phyloP scores from a whole-genome alignment of 2,888 invertebrate species.

The Ceratothoa steindachneri region DNA sequence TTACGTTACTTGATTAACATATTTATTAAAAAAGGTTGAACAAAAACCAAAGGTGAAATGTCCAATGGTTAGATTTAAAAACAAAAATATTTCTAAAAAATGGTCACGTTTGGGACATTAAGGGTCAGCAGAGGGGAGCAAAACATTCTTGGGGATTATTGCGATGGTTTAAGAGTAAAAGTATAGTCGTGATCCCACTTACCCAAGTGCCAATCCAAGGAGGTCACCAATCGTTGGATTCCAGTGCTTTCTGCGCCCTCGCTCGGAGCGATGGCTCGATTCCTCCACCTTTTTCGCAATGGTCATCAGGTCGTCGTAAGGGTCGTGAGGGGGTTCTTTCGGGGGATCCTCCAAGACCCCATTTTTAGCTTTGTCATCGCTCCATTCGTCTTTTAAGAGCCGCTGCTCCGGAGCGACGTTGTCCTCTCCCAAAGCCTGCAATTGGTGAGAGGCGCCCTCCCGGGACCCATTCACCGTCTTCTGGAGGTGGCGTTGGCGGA shows the following conservation, averaged over 20 bases:
- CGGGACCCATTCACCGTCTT: slow-evolving; percentile 35
- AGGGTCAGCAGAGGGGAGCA: too few species aligned
- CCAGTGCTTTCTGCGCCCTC: slow-evolving; percentile 11
- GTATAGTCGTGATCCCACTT: too few species aligned
- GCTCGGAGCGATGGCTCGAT: background rate
- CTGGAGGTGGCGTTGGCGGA: slow-evolving; percentile 38
- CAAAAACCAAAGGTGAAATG: too few species aligned
- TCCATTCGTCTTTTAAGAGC: background rate
- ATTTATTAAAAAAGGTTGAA: too few species aligned
- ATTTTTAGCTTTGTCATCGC: background rate
- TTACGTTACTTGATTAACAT: too few species aligned
- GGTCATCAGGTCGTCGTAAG: background rate
- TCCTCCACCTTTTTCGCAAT: background rate
- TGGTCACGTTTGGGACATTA: too few species aligned
- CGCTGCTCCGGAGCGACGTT: background rate
- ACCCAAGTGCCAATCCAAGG: slow-evolving; percentile 19
- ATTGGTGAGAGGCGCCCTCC: slow-evolving; percentile 15
- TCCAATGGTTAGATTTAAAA: too few species aligned
- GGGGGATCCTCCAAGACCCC: background rate
- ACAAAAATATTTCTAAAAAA: too few species aligned
- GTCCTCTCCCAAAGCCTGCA: background rate
- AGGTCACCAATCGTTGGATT: slow-evolving; percentile 25
- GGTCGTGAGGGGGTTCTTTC: background rate
- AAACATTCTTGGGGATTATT: too few species aligned
- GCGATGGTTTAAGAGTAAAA: too few species aligned